phyloP scores from a whole-genome alignment of 1,140 invertebrate species.

The Asobara japonica region DNA sequence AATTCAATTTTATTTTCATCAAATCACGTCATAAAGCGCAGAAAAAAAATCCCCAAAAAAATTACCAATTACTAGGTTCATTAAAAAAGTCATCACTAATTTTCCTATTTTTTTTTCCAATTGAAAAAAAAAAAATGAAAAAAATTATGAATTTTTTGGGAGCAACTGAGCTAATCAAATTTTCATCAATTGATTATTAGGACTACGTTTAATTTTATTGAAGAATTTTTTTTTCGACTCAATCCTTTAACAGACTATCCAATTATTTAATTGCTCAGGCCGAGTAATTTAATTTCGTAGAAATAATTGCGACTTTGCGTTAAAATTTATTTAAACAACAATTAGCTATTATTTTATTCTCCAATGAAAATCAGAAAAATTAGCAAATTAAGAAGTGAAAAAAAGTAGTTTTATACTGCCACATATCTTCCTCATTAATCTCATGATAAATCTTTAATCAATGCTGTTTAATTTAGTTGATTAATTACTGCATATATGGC shows the following conservation, averaged over 20 bases:
- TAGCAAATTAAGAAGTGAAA: not conserved
- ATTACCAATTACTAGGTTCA: too few relatives aligned
- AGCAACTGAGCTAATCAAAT: too few relatives aligned
- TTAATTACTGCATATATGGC: slow-evolving; percentile 4
- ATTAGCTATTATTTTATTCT: not conserved
- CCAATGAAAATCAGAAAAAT: not conserved
- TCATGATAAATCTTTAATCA: not conserved
- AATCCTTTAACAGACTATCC: not conserved
- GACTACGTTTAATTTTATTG: too few relatives aligned
- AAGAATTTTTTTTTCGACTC: not conserved
- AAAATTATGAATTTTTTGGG: too few relatives aligned
- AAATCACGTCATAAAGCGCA: not conserved
- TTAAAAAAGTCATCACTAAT: too few relatives aligned
- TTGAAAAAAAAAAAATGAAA: too few relatives aligned
- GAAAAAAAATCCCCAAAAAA: too few relatives aligned
- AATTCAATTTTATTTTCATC: not conserved
- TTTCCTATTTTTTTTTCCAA: too few relatives aligned
- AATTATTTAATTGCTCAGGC: not conserved
- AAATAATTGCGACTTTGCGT: not conserved
- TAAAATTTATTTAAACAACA: not conserved
- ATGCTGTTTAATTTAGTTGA: not conserved
- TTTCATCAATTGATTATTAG: too few relatives aligned
- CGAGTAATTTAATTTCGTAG: not conserved
- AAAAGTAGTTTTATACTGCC: slow-evolving; percentile 12
- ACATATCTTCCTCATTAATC: slow-evolving; percentile 39